Evolutionary conservation across 2,797 vertebrate genomes (phyloP).

Genomic region (Fundulus diaphanus): DNA sequence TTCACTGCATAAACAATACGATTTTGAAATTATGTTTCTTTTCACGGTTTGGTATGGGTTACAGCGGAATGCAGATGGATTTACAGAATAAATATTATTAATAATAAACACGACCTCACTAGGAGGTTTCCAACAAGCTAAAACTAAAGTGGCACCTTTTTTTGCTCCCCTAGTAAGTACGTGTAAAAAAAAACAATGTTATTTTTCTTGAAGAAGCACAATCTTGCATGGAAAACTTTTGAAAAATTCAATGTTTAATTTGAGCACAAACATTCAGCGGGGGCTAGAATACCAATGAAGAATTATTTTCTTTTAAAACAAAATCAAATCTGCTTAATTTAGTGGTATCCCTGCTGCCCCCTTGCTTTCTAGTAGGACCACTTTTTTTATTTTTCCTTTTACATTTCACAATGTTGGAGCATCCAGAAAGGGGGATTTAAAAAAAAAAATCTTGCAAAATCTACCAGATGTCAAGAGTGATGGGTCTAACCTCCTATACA

Average conservation of each 20-base stretch:
- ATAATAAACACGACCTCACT: background rate
- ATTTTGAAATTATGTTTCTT: background rate
- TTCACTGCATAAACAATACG: too few species aligned
- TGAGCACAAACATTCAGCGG: too few species aligned
- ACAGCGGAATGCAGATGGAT: background rate
- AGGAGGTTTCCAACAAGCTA: background rate
- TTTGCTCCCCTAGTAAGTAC: too few species aligned
- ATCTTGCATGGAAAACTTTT: too few species aligned
- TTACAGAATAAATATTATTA: background rate
- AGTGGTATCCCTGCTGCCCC: background rate
- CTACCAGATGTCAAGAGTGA: background rate
- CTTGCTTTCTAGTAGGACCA: background rate
- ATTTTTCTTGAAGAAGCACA: too few species aligned
- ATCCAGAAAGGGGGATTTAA: background rate
- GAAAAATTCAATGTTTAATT: too few species aligned
- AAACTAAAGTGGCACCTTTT: too few species aligned
- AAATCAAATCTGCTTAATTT: background rate
- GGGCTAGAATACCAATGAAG: too few species aligned
- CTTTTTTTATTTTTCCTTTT: background rate
- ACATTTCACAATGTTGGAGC: background rate
- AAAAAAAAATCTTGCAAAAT: too few species aligned
- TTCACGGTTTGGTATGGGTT: background rate
- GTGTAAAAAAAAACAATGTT: too few species aligned
- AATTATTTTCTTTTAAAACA: background rate
- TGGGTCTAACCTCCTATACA: background rate